Conservation (phyloP, 2,113 vertebrate species). For the Brachypteracias leptosomus region DNA sequence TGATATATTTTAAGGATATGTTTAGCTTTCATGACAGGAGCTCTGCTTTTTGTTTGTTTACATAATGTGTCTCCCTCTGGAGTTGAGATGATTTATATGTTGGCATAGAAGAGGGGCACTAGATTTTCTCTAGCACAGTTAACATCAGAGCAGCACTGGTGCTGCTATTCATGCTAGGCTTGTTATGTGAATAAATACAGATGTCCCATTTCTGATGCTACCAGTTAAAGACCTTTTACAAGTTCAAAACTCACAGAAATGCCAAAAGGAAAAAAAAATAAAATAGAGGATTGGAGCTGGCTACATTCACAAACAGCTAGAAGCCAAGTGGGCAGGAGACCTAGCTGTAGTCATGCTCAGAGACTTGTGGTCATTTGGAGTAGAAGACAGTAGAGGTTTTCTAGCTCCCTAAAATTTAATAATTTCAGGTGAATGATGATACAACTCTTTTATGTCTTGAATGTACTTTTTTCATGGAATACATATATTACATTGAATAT, state of each 20-base stretch:
- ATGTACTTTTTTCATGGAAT: neutral
- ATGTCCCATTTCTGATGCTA: neutral
- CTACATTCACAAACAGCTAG: neutral
- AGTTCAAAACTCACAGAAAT: neutral
- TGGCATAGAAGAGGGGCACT: neutral
- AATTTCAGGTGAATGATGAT: neutral
- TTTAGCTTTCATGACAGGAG: neutral
- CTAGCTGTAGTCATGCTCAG: neutral
- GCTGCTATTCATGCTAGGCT: neutral
- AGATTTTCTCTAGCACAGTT: neutral
- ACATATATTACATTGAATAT: neutral
- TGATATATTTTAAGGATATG: neutral
- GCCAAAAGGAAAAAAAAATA: neutral
- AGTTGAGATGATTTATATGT: neutral
- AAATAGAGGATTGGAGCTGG: neutral
- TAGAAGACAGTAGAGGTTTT: neutral
- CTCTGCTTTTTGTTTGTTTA: neutral
- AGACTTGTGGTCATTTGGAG: neutral
- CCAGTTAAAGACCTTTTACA: neutral
- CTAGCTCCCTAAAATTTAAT: neutral
- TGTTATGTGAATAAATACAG: neutral
- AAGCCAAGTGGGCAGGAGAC: neutral
- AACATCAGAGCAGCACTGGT: neutral
- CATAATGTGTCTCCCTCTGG: neutral
- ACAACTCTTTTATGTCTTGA: neutral